Conservation (phyloP, 1,140 invertebrate species). For the Macrobrachium rosenbergii region DNA sequence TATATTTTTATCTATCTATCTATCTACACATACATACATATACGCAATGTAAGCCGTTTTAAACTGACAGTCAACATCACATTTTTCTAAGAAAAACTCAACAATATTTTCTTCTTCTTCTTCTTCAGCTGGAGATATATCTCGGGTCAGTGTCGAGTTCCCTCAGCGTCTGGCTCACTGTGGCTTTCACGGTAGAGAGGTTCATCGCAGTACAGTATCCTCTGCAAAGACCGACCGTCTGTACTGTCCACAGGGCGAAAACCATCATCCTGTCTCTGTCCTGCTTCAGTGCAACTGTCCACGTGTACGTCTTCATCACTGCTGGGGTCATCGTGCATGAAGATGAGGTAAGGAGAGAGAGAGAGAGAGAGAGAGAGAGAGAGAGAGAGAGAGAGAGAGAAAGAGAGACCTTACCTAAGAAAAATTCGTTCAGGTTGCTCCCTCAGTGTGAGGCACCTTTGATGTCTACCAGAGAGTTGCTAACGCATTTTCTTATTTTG, state of each 20-base stretch:
- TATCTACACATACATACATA: no score
- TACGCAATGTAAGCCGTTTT: no score
- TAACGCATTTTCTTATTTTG: no score
- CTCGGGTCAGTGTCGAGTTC: constrained; percentile 72
- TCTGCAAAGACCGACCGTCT: constrained; percentile 80
- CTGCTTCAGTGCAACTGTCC: constrained; percentile 74
- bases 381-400: not conserved
- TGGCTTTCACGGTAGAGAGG: constrained; percentile 87
- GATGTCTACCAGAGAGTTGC: no score
- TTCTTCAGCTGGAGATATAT: constrained; percentile 74
- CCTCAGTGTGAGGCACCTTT: no score
- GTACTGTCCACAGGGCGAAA: constrained; percentile 82
- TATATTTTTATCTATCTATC: no score
- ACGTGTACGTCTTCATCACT: constrained; percentile 76
- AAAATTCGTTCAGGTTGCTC: no score
- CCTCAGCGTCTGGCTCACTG: constrained; percentile 84
- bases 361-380: not conserved
- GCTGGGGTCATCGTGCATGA: constrained; percentile 48
- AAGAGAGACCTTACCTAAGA: no score
- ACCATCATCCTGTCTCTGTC: constrained; percentile 75
- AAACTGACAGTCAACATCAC: no score
- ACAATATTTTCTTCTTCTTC: no score
- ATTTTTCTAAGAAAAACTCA: no score
- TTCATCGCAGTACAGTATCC: constrained; percentile 87
- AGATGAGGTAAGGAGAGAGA: constrained; percentile 30